phyloP scores from a whole-genome alignment of 2,113 vertebrate genomes.

The Nansenia antarctica region DNA sequence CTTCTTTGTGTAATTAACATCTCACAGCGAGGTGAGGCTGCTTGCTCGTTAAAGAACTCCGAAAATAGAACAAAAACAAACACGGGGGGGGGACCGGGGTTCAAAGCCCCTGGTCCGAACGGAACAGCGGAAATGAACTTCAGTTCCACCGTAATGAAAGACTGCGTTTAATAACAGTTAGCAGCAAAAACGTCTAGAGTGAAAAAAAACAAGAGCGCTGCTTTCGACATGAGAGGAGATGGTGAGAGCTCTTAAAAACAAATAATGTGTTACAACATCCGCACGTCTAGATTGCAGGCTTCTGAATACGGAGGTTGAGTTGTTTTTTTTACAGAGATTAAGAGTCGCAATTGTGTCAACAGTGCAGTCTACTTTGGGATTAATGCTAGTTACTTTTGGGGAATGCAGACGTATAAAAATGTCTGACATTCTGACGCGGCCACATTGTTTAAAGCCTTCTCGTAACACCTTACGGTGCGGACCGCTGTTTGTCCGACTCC shows the following conservation, averaged over 20 bases:
- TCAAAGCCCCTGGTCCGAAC: constrained; percentile 36
- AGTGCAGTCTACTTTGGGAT: constrained; percentile 7
- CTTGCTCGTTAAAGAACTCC: constrained; percentile 47
- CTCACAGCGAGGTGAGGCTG: constrained; percentile 54
- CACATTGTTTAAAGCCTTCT: neutral
- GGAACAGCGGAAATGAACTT: constrained; percentile 42
- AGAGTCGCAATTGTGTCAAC: constrained; percentile 32
- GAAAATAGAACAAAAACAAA: constrained; percentile 54
- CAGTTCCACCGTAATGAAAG: constrained; percentile 49
- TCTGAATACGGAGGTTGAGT: constrained; percentile 24
- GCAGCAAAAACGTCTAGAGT: constrained; percentile 27
- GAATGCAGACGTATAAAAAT: neutral
- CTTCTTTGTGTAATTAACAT: constrained; percentile 51
- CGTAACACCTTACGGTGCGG: neutral
- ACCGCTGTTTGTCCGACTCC: neutral
- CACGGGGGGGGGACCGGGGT: constrained; percentile 29
- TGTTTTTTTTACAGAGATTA: constrained; percentile 32
- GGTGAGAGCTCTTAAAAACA: constrained; percentile 47
- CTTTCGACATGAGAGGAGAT: constrained; percentile 38
- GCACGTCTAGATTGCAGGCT: constrained; percentile 3
- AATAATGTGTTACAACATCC: constrained; percentile 27
- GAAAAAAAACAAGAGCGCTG: no score
- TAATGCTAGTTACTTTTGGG: constrained; percentile 5
- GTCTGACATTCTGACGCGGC: neutral
- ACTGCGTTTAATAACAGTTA: constrained; percentile 47